These are phyloP conservation scores for Lasiurus borealis DNA, from an alignment of 2,113 vertebrate genomes.

Conservation along the genomic window DNA sequence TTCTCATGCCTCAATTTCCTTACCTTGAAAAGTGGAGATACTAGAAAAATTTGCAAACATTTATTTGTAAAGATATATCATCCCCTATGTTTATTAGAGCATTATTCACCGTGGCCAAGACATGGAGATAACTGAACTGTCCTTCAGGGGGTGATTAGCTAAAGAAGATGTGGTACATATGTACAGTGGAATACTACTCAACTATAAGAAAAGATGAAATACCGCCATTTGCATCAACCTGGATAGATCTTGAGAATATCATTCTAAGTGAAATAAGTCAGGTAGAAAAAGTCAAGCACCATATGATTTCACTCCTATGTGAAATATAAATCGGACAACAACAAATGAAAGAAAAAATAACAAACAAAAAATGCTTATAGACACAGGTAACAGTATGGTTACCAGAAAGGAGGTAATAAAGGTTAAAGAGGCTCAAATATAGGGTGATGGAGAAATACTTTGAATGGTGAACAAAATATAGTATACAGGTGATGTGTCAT, in stretches of 20 bases:
- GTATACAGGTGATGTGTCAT: too few species aligned
- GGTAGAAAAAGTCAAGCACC: background rate
- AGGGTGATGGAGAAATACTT: background rate
- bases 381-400: background rate
- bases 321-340: background rate
- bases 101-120: background rate
- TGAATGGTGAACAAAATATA: background rate
- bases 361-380: background rate
- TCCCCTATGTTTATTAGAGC: background rate
- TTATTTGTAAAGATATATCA: background rate
- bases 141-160: background rate
- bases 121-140: background rate
- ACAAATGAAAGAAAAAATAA: background rate
- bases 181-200: too few species aligned
- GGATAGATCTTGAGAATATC: background rate
- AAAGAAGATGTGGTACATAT: background rate
- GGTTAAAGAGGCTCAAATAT: background rate
- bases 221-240: background rate
- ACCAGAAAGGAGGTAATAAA: background rate
- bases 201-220: background rate
- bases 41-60: background rate
- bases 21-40: background rate
- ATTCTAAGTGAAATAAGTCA: background rate
- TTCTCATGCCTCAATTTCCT: background rate
- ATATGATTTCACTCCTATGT: background rate